A percentile compares a stretch with the other conserved stretches of the same genome.
phyloP scores from a whole-genome alignment of 1,140 invertebrate species.

The Monomorium pharaonis region DNA sequence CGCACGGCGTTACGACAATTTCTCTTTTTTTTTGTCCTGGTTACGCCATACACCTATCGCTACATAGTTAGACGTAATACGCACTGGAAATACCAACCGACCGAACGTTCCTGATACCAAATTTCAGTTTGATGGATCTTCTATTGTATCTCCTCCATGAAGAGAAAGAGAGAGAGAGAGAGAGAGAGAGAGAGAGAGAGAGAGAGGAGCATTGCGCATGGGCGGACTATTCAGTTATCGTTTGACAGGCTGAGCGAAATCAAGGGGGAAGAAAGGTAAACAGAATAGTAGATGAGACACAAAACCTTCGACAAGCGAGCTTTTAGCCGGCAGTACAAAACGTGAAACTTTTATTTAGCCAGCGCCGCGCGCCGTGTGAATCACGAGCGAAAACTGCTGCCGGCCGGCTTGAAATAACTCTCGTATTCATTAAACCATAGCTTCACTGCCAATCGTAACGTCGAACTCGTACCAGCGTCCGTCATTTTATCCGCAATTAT shows the following conservation, averaged over 20 bases:
- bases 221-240: slow-evolving; percentile 14
- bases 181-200: too few species aligned
- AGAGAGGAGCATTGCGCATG: not conserved
- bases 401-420: slow-evolving; percentile 12
- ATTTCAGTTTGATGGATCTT: slow-evolving; percentile 39
- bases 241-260: slow-evolving; percentile 37
- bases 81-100: slow-evolving; percentile 21
- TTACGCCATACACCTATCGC: not conserved
- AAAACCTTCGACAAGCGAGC: slow-evolving; percentile 16
- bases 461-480: slow-evolving; percentile 12
- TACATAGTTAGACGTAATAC: not conserved
- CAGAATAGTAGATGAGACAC: slow-evolving; percentile 31
- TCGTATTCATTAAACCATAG: slow-evolving; percentile 34
- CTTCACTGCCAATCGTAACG: slow-evolving; percentile 12
- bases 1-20: not conserved
- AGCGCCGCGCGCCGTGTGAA: not conserved
- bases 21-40: not conserved
- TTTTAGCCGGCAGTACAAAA: slow-evolving; percentile 35
- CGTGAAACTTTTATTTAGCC: slow-evolving; percentile 50
- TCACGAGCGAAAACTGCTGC: slow-evolving; percentile 2
- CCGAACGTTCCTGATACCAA: slow-evolving; percentile 7
- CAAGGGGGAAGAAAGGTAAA: slow-evolving; percentile 40
- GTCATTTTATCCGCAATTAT: slow-evolving; percentile 46
- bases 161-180: too few species aligned
- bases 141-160: not conserved